phyloP scores from a whole-genome alignment of 2,888 invertebrate species.

The Clanis bilineata region DNA sequence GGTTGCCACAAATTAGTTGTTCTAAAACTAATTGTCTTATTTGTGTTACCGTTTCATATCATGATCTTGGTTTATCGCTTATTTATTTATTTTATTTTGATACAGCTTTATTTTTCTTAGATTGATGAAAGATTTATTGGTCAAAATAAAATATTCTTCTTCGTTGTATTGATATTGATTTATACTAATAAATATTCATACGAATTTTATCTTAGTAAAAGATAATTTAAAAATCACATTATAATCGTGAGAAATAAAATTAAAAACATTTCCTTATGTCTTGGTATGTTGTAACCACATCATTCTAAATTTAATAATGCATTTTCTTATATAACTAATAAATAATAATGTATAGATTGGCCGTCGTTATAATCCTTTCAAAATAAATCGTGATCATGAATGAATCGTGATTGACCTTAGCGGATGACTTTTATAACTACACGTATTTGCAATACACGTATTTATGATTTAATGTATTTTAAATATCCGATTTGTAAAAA shows the following conservation, averaged over 20 bases:
- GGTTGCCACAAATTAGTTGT: no score
- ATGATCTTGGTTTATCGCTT: no score
- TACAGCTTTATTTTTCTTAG: no score
- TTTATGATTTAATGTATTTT: not conserved
- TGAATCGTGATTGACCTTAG: slow-evolving; percentile 13
- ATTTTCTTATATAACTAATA: slow-evolving; percentile 4
- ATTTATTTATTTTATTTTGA: no score
- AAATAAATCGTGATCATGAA: slow-evolving; percentile 11
- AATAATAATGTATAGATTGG: slow-evolving; percentile 1
- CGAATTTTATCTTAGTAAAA: no score
- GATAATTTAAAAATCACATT: not conserved
- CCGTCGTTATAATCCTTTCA: not conserved
- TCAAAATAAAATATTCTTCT: no score
- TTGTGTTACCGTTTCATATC: no score
- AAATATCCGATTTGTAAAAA: not conserved
- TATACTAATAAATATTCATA: no score
- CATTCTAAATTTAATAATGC: not conserved
- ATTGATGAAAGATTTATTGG: no score
- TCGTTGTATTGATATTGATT: no score
- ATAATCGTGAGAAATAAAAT: not conserved
- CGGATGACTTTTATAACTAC: not conserved
- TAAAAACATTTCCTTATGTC: not conserved
- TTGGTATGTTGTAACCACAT: not conserved
- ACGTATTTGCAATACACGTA: not conserved
- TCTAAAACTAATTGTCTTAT: no score